Evolutionary conservation across 2,888 invertebrate species (phyloP).

Genomic region (Perizoma flavofasciatum): DNA sequence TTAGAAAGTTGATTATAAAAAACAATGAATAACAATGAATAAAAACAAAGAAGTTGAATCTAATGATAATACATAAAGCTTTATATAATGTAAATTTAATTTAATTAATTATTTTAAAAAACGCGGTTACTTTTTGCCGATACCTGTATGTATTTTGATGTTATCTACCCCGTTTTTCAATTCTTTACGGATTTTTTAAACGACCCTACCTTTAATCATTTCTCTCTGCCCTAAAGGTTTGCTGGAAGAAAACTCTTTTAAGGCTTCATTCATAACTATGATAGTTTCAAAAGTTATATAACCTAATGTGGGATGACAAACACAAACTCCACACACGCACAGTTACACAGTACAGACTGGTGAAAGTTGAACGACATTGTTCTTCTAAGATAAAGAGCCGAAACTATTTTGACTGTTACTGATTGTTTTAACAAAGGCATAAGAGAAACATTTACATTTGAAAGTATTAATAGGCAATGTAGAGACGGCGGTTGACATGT

Average conservation of each 20-base stretch:
- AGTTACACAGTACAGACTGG: slow-evolving; percentile 22
- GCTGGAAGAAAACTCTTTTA: no score
- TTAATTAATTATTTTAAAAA: no score
- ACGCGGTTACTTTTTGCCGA: no score
- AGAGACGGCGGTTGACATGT: background rate
- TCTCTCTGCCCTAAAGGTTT: no score
- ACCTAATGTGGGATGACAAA: slow-evolving; percentile 53
- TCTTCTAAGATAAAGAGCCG: slow-evolving; percentile 35
- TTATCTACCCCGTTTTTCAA: no score
- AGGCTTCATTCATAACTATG: slow-evolving; percentile 38
- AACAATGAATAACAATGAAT: background rate
- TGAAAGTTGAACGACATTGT: slow-evolving; percentile 62
- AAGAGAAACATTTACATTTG: slow-evolving; percentile 17
- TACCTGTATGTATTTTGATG: no score
- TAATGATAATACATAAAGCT: slow-evolving; percentile 1
- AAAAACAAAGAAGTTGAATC: background rate
- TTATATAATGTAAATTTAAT: no score
- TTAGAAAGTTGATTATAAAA: background rate
- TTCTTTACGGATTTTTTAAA: no score
- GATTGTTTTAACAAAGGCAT: slow-evolving; percentile 20
- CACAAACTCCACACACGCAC: slow-evolving; percentile 5
- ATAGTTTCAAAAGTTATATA: slow-evolving; percentile 34
- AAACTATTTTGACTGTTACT: slow-evolving; percentile 29
- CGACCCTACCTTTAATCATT: no score
- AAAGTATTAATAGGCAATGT: slow-evolving; percentile 10